Evolutionary conservation across 2,888 invertebrate genomes (phyloP).

Genomic region (Andrena dorsata): DNA sequence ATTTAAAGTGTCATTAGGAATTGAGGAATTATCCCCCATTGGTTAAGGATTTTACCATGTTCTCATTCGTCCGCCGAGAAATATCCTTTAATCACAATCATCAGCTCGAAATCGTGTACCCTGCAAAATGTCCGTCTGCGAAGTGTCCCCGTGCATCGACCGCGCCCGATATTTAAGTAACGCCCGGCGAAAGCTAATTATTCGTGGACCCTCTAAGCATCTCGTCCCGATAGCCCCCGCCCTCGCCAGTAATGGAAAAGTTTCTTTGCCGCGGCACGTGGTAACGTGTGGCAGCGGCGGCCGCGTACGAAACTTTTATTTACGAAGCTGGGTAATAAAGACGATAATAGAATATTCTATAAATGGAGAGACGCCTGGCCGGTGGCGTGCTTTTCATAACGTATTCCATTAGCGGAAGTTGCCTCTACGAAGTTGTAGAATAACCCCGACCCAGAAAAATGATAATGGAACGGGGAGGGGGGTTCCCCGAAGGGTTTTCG

Average conservation of each 20-base stretch:
- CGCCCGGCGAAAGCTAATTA: conserved; percentile 41
- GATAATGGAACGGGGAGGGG: conserved; percentile 36
- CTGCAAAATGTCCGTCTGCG: neutral
- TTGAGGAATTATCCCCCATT: too few relatives aligned
- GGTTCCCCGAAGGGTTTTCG: conserved; percentile 16
- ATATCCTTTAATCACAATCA: too few relatives aligned
- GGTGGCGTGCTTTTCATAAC: conserved; percentile 51
- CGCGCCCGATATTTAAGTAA: conserved; percentile 24
- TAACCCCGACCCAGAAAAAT: conserved; percentile 27
- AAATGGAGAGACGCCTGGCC: conserved; percentile 26
- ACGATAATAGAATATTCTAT: conserved; percentile 64
- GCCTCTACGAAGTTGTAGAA: conserved; percentile 37
- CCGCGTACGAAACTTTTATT: conserved; percentile 58
- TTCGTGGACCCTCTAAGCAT: conserved; percentile 19
- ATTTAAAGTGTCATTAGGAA: too few relatives aligned
- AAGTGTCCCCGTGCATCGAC: neutral
- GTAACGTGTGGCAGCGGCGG: conserved; percentile 30
- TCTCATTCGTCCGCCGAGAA: too few relatives aligned
- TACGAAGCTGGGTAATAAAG: conserved; percentile 58
- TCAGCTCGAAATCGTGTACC: too few relatives aligned
- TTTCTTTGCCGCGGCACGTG: conserved; percentile 31
- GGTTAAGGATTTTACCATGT: too few relatives aligned
- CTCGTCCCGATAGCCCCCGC: neutral
- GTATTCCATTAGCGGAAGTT: conserved; percentile 62
- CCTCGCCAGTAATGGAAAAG: conserved; percentile 50